Conservation (phyloP, 92 coral and sea anemone species). For the Umimayanthus chanpuru region DNA sequence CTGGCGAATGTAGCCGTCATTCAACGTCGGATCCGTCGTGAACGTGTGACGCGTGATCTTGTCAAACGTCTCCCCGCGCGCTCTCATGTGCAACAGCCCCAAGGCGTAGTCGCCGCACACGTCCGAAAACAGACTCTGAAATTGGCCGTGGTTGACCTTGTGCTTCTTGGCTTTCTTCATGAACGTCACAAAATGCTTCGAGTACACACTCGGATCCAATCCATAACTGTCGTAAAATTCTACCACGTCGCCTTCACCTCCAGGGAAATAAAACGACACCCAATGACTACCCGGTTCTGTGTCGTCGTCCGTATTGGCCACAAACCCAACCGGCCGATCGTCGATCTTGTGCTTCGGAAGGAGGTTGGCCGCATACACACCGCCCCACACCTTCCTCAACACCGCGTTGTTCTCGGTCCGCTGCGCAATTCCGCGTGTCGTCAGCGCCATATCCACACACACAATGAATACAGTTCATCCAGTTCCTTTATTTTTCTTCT, state of each 20-base stretch:
- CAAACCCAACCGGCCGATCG: background rate
- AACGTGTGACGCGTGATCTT: background rate
- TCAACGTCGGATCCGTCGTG: background rate
- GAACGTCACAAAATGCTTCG: background rate
- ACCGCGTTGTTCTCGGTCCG: background rate
- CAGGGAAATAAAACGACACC: conserved; percentile 2
- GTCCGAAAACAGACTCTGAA: background rate
- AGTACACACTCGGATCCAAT: background rate
- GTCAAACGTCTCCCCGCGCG: background rate
- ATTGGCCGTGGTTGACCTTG: too few species aligned
- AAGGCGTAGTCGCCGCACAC: background rate
- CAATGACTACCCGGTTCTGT: background rate
- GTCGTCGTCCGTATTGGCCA: conserved; percentile 4
- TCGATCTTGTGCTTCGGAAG: background rate
- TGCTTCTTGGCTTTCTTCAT: too few species aligned
- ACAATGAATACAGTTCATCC: too few species aligned
- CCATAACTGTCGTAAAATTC: conserved; percentile 28
- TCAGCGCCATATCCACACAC: too few species aligned
- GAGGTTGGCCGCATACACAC: background rate
- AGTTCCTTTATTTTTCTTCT: too few species aligned
- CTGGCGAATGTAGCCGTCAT: background rate
- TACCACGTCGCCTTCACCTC: background rate
- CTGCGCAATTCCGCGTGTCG: too few species aligned
- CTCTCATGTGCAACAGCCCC: background rate
- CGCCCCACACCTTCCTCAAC: background rate